phyloP scores from a whole-genome alignment of 2,888 invertebrate species.

The Ceratothoa steindachneri region DNA sequence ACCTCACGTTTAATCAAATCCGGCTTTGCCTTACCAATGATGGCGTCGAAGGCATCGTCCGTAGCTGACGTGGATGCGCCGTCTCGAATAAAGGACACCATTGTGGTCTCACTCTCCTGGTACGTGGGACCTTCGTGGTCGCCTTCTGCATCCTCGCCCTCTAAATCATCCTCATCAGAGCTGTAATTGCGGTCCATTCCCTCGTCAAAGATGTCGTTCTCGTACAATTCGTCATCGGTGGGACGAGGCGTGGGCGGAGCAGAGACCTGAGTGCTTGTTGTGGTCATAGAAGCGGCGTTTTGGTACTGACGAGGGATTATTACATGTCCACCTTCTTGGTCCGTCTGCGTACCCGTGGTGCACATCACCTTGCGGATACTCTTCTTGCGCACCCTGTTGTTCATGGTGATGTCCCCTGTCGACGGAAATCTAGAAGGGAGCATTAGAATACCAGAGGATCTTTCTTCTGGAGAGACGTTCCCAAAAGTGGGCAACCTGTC shows the following conservation, averaged over 20 bases:
- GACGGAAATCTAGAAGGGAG: neutral
- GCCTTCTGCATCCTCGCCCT: neutral
- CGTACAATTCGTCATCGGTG: slow-evolving; percentile 43
- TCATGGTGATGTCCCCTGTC: slow-evolving; percentile 29
- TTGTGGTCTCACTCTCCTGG: slow-evolving; percentile 12
- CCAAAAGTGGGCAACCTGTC: slow-evolving; percentile 34
- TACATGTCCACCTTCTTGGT: slow-evolving; percentile 42
- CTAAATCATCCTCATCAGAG: slow-evolving; percentile 42
- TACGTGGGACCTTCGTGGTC: neutral
- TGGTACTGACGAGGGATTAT: slow-evolving; percentile 46
- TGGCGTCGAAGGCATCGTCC: slow-evolving; percentile 46
- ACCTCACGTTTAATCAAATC: neutral
- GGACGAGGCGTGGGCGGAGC: slow-evolving; percentile 44
- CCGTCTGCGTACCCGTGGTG: slow-evolving; percentile 41
- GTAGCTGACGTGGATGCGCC: slow-evolving; percentile 38
- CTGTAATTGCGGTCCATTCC: slow-evolving; percentile 47
- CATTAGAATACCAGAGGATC: neutral
- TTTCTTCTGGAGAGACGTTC: slow-evolving; percentile 26
- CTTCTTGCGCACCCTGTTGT: slow-evolving; percentile 20
- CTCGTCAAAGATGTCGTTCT: slow-evolving; percentile 44
- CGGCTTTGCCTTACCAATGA: slow-evolving; percentile 16
- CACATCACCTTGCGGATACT: slow-evolving; percentile 35
- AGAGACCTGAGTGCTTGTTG: slow-evolving; percentile 31
- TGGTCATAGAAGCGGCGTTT: slow-evolving; percentile 1
- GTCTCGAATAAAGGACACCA: slow-evolving; percentile 20